These are phyloP conservation scores for Amblyjoppa fuscipennis DNA, from an alignment of 2,888 invertebrate genomes.

Conservation along the genomic window DNA sequence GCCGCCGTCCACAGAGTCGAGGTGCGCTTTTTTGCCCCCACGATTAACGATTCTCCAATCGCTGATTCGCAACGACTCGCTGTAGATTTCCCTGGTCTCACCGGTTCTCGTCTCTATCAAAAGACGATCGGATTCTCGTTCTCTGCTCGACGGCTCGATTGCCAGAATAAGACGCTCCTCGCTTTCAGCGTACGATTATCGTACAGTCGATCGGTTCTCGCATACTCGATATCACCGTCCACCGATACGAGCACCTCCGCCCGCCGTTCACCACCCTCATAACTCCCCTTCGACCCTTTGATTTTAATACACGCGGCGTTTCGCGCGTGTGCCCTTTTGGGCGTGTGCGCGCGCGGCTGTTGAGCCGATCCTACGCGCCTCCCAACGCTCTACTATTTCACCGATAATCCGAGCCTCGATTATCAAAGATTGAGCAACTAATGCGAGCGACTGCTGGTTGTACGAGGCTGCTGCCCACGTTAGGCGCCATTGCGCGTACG, in stretches of 20 bases:
- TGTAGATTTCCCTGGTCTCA: not conserved
- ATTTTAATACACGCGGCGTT: slow-evolving; percentile 12
- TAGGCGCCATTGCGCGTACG: slow-evolving; percentile 78
- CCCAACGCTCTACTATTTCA: slow-evolving; percentile 7
- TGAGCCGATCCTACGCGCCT: not conserved
- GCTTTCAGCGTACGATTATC: slow-evolving; percentile 14
- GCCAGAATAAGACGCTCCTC: not conserved
- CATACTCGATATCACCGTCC: slow-evolving; percentile 43
- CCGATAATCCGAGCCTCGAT: slow-evolving; percentile 61
- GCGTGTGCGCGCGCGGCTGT: not conserved
- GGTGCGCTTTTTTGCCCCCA: not conserved
- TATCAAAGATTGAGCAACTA: slow-evolving; percentile 55
- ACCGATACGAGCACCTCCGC: slow-evolving; percentile 35
- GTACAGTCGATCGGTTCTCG: slow-evolving; percentile 33
- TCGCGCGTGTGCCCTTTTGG: not conserved
- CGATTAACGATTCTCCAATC: not conserved
- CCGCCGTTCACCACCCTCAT: slow-evolving; percentile 25
- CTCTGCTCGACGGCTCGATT: not conserved
- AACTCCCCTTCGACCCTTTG: not conserved
- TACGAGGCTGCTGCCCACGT: slow-evolving; percentile 65
- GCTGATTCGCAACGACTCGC: not conserved
- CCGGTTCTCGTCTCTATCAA: not conserved
- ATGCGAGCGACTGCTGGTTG: slow-evolving; percentile 39
- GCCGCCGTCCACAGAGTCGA: not conserved
- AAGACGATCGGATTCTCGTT: not conserved